These are phyloP conservation scores for Rhingia campestris DNA, from an alignment of 2,888 invertebrate species.

Conservation along the genomic window DNA sequence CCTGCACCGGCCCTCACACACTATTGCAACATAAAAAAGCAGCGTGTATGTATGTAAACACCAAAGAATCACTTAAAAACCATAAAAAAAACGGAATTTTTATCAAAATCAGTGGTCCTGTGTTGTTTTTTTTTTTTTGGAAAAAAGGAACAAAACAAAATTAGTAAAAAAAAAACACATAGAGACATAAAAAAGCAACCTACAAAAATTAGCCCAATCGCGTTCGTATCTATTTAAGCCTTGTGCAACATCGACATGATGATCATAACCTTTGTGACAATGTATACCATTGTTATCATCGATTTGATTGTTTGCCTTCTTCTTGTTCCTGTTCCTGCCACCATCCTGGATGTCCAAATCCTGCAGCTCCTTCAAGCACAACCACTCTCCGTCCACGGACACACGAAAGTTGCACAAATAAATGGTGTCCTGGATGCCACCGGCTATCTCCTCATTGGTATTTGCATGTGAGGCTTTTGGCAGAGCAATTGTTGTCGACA, in stretches of 20 bases:
- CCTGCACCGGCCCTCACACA: background rate
- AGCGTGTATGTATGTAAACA: background rate
- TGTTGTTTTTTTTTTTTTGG: background rate
- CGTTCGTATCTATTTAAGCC: constrained; percentile 81
- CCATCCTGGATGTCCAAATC: constrained; percentile 93
- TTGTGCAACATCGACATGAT: constrained; percentile 76
- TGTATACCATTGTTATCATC: constrained; percentile 73
- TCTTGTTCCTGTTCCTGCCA: constrained; percentile 65
- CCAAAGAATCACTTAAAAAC: constrained; percentile 15
- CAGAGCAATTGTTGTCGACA: constrained; percentile 80
- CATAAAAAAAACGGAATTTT: constrained; percentile 11
- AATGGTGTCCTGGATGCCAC: constrained; percentile 96
- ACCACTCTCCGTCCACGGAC: constrained; percentile 98
- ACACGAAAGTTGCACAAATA: constrained; percentile 98
- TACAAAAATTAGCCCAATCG: constrained; percentile 82
- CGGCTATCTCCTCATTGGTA: constrained; percentile 80
- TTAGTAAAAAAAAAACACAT: constrained; percentile 16
- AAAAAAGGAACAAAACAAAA: constrained; percentile 12
- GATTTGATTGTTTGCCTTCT: constrained; percentile 75
- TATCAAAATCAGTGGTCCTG: background rate
- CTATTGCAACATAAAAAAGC: constrained; percentile 18
- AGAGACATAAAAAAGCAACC: constrained; percentile 81
- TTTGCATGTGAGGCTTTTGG: constrained; percentile 83
- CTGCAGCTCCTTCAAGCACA: constrained; percentile 95
- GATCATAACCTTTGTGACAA: constrained; percentile 75